Conservation (phyloP, 2,113 vertebrate genomes). For the Deroptyus accipitrinus region DNA sequence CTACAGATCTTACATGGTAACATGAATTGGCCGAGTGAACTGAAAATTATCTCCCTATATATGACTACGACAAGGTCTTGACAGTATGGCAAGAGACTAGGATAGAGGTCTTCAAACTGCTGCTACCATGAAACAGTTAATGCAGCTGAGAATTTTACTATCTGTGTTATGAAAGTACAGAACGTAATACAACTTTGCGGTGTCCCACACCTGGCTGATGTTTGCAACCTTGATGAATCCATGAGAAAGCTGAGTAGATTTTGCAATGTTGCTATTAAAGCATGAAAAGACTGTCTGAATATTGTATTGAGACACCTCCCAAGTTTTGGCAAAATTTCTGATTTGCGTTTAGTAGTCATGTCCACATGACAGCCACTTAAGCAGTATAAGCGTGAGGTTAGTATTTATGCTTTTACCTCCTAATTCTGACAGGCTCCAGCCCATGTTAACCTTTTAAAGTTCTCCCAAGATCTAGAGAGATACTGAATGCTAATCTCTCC, state of each 20-base stretch:
- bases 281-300: background rate
- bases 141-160: background rate
- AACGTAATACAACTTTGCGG: background rate
- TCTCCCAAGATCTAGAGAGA: background rate
- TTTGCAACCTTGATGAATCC: background rate
- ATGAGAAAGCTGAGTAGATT: background rate
- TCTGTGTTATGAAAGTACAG: too few relatives aligned
- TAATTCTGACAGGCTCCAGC: background rate
- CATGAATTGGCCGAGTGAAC: background rate
- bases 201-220: background rate
- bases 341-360: background rate
- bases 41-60: background rate
- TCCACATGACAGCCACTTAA: background rate
- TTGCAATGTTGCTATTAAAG: background rate
- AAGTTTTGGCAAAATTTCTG: background rate
- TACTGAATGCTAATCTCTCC: background rate
- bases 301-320: background rate
- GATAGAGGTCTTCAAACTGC: background rate
- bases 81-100: background rate
- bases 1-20: background rate
- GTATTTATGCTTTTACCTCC: background rate
- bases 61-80: background rate
- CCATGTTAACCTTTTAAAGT: background rate
- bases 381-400: accelerated
- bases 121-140: background rate